phyloP scores from a whole-genome alignment of 2,113 vertebrate species.

The Coptodon rendalli region DNA sequence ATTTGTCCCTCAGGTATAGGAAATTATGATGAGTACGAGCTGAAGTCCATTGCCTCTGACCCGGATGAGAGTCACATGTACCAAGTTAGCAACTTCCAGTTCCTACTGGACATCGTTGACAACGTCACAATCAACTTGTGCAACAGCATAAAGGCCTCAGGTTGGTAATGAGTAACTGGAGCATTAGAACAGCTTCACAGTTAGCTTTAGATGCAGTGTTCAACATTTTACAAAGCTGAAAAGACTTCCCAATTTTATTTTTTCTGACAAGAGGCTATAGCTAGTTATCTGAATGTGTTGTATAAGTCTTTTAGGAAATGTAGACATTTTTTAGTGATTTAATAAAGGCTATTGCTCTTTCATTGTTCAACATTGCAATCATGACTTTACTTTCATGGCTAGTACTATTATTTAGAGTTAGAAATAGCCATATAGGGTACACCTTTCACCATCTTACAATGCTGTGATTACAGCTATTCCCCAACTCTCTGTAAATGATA shows the following conservation, averaged over 20 bases:
- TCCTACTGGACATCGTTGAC: slow-evolving; percentile 84
- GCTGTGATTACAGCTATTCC: not conserved
- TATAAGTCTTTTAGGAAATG: not conserved
- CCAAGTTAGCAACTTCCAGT: slow-evolving; percentile 90
- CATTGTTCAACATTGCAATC: not conserved
- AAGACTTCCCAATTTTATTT: not conserved
- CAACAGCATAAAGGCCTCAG: slow-evolving; percentile 92
- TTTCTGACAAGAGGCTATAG: not conserved
- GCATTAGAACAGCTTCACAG: not conserved
- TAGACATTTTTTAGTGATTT: not conserved
- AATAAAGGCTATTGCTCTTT: not conserved
- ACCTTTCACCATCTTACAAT: not conserved
- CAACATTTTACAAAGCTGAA: not conserved
- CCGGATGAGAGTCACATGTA: slow-evolving; percentile 89
- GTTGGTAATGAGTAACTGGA: slow-evolving; percentile 54
- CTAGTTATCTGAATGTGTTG: not conserved
- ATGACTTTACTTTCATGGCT: not conserved
- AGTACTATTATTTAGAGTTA: not conserved
- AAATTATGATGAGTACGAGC: slow-evolving; percentile 81
- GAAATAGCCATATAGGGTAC: not conserved
- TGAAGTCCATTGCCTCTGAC: slow-evolving; percentile 88
- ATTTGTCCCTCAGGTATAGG: slow-evolving; percentile 80
- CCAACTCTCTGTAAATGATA: not conserved
- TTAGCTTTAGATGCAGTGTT: not conserved
- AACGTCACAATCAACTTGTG: slow-evolving; percentile 85